Evolutionary conservation across 2,888 invertebrate genomes (phyloP).

Genomic region (Halictus quadricinctus): DNA sequence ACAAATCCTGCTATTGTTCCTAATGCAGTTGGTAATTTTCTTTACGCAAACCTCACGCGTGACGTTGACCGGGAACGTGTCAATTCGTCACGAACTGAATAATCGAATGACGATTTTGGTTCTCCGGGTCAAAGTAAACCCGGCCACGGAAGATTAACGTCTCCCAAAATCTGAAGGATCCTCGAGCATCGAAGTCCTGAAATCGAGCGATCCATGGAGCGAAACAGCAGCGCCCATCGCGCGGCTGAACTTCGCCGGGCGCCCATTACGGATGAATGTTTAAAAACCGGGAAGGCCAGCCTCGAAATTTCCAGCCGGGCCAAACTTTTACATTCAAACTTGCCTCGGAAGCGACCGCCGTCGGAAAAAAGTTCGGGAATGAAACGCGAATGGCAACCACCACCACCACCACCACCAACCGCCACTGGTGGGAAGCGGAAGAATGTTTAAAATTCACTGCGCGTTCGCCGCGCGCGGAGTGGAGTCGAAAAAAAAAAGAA

Average conservation of each 20-base stretch:
- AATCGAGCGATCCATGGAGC: not conserved
- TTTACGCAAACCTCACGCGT: not conserved
- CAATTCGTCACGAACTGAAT: not conserved
- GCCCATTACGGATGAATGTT: conserved; percentile 3
- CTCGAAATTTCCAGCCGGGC: conserved; percentile 2
- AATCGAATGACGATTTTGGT: not conserved
- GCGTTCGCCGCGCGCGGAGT: not conserved
- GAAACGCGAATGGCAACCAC: not conserved
- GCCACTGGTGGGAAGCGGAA: not conserved
- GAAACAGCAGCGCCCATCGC: not conserved
- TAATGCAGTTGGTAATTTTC: too few species aligned
- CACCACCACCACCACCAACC: not conserved
- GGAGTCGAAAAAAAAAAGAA: not conserved
- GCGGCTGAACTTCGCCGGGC: conserved; percentile 2
- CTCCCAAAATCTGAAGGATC: not conserved
- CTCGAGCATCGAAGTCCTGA: not conserved
- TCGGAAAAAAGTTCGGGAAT: conserved; percentile 8
- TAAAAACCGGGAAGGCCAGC: conserved; percentile 14
- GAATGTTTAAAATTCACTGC: conserved; percentile 9
- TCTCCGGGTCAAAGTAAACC: too few species aligned
- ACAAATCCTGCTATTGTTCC: too few species aligned
- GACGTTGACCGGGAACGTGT: not conserved
- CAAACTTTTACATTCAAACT: conserved; percentile 32
- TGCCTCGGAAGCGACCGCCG: conserved; percentile 11
- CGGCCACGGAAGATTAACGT: not conserved